Base-by-base conservation (phyloP, 2,888 invertebrate species). In the Caradrina kadenii region DNA sequence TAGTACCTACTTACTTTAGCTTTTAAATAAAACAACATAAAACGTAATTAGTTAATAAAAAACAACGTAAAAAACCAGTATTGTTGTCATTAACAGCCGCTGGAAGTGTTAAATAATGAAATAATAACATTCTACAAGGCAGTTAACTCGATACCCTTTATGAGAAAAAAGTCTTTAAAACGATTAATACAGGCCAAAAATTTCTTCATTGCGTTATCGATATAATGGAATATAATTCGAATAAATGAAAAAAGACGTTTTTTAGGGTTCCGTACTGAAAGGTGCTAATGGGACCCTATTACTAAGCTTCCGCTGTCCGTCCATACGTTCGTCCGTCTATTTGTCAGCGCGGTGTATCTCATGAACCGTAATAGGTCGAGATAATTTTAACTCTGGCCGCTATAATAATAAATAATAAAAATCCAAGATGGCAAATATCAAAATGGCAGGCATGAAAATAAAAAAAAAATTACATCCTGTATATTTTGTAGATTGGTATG, bases 91-190 rank as follows among this genome's bases (percentile, higher is more conserved):
- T 89, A 89, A 69, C 83, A 75, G 68, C 58, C 74, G 63, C 62
- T 55, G 21, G 72, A 90, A 85, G 88, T 89, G 88, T 88, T 87
- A 88, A 89, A 85, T 89, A 88, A 87, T 89, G 85, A 88, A 89
- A 89, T 88, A 87, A 91, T 91, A 87, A 91, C 87, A 87, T 86
- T 87, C 80, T 83, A 77, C 82, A 76, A 68, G 65, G 71, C 69
- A 72, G 73, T 76, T 83, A 84, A 85, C 84, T 42, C 59, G 67
- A 59, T 85, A 85, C 81, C 80, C 84, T 86, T 89, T 86, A 79
- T 70, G 75, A 85, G 82, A 80, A 84, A 87, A 88, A 87, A 72
- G 62, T 76, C 61, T 69, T 65, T 66, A 71, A 62, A 50, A 49
- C 83, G 85, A 86, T 89, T 89, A 87, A 87, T 88, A 89, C 88